Evolutionary conservation across 2,113 vertebrate species (phyloP).

Genomic region (Pangasianodon hypophthalmus): DNA sequence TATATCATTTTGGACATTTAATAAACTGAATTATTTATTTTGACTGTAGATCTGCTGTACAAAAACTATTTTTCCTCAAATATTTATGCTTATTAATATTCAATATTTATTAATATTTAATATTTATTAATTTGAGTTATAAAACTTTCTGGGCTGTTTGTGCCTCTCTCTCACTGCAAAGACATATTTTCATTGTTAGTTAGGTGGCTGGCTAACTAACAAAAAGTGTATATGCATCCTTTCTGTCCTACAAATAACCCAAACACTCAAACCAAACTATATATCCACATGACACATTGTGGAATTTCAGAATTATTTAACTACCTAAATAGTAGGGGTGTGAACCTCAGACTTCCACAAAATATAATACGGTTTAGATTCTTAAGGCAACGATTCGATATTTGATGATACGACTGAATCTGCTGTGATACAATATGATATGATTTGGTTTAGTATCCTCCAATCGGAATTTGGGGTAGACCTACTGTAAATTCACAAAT

Average conservation of each 20-base stretch:
- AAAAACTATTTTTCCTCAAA: neutral
- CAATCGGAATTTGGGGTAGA: neutral
- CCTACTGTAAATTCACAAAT: neutral
- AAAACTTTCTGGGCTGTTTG: neutral
- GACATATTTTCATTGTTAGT: slow-evolving; percentile 19
- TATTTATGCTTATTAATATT: neutral
- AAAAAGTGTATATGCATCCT: neutral
- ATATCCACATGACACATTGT: neutral
- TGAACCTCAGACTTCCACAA: neutral
- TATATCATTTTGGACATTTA: neutral
- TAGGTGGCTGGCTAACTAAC: slow-evolving; percentile 43
- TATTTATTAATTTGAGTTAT: too few relatives aligned
- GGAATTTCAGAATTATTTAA: neutral
- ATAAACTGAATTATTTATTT: neutral
- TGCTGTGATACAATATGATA: neutral
- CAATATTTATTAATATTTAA: too few relatives aligned
- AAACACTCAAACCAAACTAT: neutral
- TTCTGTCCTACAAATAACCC: neutral
- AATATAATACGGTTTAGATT: neutral
- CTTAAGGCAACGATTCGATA: neutral
- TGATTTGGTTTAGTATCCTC: neutral
- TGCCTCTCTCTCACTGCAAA: neutral
- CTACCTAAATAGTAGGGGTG: neutral
- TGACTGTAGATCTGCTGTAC: neutral
- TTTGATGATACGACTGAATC: neutral